Base-by-base conservation (phyloP, 2,888 invertebrate species). In the Neoaliturus tenellus region DNA sequence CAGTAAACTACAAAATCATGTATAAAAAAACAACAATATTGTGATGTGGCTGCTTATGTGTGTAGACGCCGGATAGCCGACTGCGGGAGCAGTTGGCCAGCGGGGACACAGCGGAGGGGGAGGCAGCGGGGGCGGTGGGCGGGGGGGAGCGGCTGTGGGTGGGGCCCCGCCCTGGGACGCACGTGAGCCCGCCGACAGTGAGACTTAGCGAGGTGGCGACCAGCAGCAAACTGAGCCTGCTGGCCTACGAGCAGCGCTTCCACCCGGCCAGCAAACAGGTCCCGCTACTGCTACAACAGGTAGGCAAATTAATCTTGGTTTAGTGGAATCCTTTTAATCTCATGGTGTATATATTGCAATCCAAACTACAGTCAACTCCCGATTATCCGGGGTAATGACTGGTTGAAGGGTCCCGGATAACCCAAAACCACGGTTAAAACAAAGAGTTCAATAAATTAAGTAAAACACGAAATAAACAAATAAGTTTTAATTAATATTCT, bases 121-220 rank as follows among this genome's bases (percentile, higher is more conserved):
- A 31, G 25, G 39, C 10, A 8, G n/a, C 10, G 23, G 17, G 58
- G 41, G 62, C 23, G 35, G 28, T n/a, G 20, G 41, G 10, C 6
- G 14, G 51, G 28, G 33, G 44, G 58, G 75, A 86, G 58, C 81
- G 90, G 85, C 88, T 85, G 86, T 12, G 84, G 80, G 41, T 93
- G 88, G 90, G 93, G 87, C 92, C 95, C 87, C 90, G 94, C 88
- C 92, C 94, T 0, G 93, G 93, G 23, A 93, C 93, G 1, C 91
- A 93, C 87, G 93, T 96, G 80, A 94, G 95, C 87, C 89, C 96
- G 33, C 96, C 96, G 0, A 92, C 94, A 58, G 92, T 96, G 23
- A 95, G 95, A 88, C 93, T 96, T 71, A 95, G 95, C 55, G 96
- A 96, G 89, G 95, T 94, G 89, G 91, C 96, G 48, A 96, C 96